phyloP scores from a whole-genome alignment of 2,888 invertebrate species.

The Cartodere bifasciata region DNA sequence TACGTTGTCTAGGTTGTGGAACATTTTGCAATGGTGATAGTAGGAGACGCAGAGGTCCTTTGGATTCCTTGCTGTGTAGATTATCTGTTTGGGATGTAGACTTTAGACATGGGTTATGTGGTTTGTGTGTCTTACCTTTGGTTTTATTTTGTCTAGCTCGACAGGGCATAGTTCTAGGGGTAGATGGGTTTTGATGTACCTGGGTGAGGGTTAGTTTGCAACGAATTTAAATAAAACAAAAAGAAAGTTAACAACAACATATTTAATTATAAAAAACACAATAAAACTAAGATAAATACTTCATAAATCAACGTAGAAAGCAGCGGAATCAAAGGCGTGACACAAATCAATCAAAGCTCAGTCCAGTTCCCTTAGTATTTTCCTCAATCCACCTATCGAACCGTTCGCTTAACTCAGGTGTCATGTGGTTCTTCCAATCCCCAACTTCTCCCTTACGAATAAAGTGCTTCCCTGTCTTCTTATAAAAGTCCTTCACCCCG shows the following conservation, averaged over 20 bases:
- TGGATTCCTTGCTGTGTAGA: conserved; percentile 80
- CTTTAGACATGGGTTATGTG: not conserved
- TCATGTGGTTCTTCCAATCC: conserved; percentile 46
- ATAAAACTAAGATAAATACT: not conserved
- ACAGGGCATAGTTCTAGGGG: conserved; percentile 58
- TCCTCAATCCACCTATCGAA: conserved; percentile 63
- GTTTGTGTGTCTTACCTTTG: conserved; percentile 45
- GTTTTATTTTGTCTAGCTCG: conserved; percentile 48
- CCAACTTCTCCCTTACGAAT: conserved; percentile 39
- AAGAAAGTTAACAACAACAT: conserved; percentile 1
- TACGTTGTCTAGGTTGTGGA: conserved; percentile 43
- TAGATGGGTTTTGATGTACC: conserved; percentile 64
- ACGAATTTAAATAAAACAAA: conserved; percentile 55
- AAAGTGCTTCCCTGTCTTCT: conserved; percentile 27
- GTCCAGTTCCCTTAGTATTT: conserved; percentile 48
- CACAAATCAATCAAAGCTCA: conserved; percentile 21
- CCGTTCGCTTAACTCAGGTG: conserved; percentile 51
- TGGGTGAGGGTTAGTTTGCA: conserved; percentile 48
- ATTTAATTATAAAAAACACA: not conserved
- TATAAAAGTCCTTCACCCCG: conserved; percentile 21
- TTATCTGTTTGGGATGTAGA: conserved; percentile 44
- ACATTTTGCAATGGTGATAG: conserved; percentile 66
- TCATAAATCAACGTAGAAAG: too few species aligned
- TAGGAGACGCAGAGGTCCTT: conserved; percentile 85
- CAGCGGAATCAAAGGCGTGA: too few species aligned